phyloP scores from a whole-genome alignment of 2,797 vertebrate genomes.

The Anableps anableps region DNA sequence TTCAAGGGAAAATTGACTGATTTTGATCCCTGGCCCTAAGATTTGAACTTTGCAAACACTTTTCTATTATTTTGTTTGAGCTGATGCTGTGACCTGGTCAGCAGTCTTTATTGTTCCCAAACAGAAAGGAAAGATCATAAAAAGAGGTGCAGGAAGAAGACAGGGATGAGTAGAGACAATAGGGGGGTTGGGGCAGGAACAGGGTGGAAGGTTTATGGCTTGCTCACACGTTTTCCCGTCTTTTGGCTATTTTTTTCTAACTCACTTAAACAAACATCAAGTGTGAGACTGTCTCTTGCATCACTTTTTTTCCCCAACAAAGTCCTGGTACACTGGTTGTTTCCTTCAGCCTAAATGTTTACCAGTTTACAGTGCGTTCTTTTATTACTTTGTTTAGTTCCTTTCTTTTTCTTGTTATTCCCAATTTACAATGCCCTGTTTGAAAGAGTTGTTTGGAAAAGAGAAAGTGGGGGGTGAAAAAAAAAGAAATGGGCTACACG shows the following conservation, averaged over 20 bases:
- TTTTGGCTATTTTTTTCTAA: slow-evolving; percentile 33
- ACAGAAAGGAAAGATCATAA: slow-evolving; percentile 73
- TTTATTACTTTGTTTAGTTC: slow-evolving; percentile 9
- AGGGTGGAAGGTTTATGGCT: slow-evolving; percentile 65
- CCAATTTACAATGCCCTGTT: slow-evolving; percentile 26
- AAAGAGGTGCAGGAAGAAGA: slow-evolving; percentile 76
- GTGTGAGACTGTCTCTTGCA: slow-evolving; percentile 32
- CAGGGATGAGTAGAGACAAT: slow-evolving; percentile 62
- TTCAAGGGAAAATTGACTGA: background rate
- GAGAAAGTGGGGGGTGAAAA: slow-evolving; percentile 20
- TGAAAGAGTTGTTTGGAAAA: slow-evolving; percentile 39
- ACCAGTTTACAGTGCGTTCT: slow-evolving; percentile 1
- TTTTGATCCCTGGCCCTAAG: background rate
- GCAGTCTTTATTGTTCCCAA: slow-evolving; percentile 68
- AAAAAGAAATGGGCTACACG: slow-evolving; percentile 42
- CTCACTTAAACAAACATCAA: slow-evolving; percentile 58
- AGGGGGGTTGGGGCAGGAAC: slow-evolving; percentile 67
- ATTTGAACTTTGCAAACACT: background rate
- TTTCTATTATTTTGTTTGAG: background rate
- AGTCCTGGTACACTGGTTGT: slow-evolving; percentile 7
- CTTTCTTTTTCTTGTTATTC: slow-evolving; percentile 29
- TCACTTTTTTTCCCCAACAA: slow-evolving; percentile 22
- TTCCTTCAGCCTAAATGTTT: slow-evolving; percentile 18
- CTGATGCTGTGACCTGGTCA: slow-evolving; percentile 55
- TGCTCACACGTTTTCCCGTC: slow-evolving; percentile 48